These are phyloP conservation scores for Trichechus manatus DNA, from an alignment of 2,113 vertebrate genomes.

Conservation along the genomic window DNA sequence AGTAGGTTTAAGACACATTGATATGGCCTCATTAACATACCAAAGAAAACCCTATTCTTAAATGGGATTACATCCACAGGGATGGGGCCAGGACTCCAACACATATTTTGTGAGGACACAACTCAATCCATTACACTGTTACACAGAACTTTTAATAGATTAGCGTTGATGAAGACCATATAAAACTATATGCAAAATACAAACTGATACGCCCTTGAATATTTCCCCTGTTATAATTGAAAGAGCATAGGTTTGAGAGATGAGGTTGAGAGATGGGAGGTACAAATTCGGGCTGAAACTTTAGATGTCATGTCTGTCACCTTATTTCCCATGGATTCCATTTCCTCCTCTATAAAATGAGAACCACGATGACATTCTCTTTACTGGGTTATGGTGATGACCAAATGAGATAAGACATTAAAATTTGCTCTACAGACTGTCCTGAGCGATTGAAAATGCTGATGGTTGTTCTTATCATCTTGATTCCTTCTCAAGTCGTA, in stretches of 20 bases:
- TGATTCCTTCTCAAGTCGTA: conserved; percentile 54
- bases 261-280: background rate
- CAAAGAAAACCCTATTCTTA: background rate
- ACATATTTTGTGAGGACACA: background rate
- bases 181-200: background rate
- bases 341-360: conserved; percentile 14
- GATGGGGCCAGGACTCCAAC: background rate
- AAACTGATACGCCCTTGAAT: background rate
- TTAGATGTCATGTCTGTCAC: background rate
- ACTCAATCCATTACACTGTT: background rate
- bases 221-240: background rate
- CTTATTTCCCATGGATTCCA: conserved; percentile 37
- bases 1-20: background rate
- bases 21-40: background rate
- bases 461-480: background rate
- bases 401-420: background rate
- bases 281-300: background rate
- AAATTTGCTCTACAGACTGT: background rate
- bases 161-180: background rate
- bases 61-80: background rate
- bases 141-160: background rate
- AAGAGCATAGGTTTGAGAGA: background rate
- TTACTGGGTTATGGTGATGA: background rate
- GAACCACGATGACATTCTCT: background rate
- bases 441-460: conserved; percentile 35